Evolutionary conservation across 2,888 invertebrate species (phyloP).

Genomic region (Leptopilina drosophilae): DNA sequence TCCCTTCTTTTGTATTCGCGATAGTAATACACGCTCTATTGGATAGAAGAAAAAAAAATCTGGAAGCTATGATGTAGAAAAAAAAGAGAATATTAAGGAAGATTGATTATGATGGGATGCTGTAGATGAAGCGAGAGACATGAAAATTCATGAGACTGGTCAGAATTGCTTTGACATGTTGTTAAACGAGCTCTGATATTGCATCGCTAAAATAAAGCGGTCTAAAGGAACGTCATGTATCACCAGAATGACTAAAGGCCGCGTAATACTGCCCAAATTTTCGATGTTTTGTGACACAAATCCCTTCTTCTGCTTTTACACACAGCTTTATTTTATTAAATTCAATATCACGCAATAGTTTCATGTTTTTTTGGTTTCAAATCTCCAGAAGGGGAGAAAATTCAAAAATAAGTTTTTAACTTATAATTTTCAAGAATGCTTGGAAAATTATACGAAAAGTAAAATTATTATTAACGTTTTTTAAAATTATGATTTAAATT

Average conservation of each 20-base stretch:
- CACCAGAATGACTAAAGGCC: conserved; percentile 7
- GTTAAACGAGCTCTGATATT: conserved; percentile 30
- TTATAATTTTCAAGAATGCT: too few species aligned
- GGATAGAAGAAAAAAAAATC: conserved; percentile 8
- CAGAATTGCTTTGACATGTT: conserved; percentile 9
- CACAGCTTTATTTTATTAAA: background rate
- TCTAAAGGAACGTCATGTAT: background rate
- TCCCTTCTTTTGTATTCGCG: background rate
- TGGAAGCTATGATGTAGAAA: background rate
- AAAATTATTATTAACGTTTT: too few species aligned
- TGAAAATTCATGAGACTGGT: conserved; percentile 19
- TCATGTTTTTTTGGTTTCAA: too few species aligned
- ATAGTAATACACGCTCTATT: background rate
- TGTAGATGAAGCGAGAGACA: background rate
- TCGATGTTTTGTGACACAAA: conserved; percentile 22
- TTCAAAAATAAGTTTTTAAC: too few species aligned
- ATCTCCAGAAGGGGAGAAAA: too few species aligned
- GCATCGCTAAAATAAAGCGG: conserved; percentile 22
- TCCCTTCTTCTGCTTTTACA: background rate
- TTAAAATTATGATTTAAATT: too few species aligned
- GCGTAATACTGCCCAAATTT: background rate
- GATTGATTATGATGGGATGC: conserved; percentile 10
- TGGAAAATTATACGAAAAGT: too few species aligned
- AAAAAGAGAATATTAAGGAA: background rate
- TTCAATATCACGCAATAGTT: background rate